Evolutionary conservation across 2,797 vertebrate species (phyloP), one percentile per base, ranked within the genome.

Genomic region (Rhinogobio ventralis): DNA sequence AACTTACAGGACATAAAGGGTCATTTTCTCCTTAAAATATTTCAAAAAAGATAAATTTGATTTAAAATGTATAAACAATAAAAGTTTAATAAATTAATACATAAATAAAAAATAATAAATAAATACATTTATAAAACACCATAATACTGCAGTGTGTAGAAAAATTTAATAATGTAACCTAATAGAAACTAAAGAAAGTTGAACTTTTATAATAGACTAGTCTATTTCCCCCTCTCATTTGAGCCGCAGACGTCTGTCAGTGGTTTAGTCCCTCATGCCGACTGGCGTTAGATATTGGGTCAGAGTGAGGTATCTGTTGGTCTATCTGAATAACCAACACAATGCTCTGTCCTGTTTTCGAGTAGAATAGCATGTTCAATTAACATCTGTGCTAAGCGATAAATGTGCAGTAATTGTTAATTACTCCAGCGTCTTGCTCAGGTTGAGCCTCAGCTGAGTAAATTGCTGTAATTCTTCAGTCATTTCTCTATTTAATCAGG

Each of bases 371-470:
- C 82, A 80, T 73, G 30, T 64, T 88, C 60, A 81, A 86, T 87
- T 74, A 85, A 81, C 71, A 78, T 86, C 72, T 82, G 78, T 36
- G 67, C 76, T 84, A 83, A 87, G 74, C 67, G 17, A 45, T 81
- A 84, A 88, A 90, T 86, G 82, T n/a, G 71, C 89, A 86, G 77
- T 91, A 84, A 90, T 88, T 87, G 86, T 85, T 87, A 88, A 90
- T 91, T 89, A 88, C 86, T 69, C 69, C 73, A 36, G 82, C 20
- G 83, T 87, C 87, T 85, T 80, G 86, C 84, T 84, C 83, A 89
- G 84, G 86, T 82, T 75, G 86, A 86, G 76, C 60, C 80, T 83
- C 85, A 87, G 83, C 87, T 87, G 72, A 85, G 75, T 85, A 87
- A 88, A 89, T 86, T 78, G 86, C 68, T 75, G 68, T 86, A 85